Percentiles rank a stretch among this genome's conserved stretches.
Conservation (phyloP, 2,797 vertebrate species). For the Okamejei kenojei region DNA sequence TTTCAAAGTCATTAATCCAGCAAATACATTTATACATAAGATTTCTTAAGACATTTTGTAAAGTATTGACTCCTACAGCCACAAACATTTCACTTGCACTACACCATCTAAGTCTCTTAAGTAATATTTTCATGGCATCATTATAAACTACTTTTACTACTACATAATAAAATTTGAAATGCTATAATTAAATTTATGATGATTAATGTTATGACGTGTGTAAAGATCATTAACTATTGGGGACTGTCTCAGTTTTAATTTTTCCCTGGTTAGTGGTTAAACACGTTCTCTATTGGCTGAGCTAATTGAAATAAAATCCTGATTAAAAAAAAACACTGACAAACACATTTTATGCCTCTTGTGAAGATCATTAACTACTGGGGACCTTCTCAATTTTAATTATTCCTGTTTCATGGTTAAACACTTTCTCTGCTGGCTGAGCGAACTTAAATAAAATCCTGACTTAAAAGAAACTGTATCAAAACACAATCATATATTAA, state of each 20-base stretch:
- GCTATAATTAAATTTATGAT: no score
- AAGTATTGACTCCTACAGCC: no score
- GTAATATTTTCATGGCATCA: no score
- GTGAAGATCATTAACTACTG: not conserved
- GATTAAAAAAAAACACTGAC: not conserved
- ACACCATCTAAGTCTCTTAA: no score
- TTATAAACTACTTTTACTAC: no score
- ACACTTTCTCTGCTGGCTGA: not conserved
- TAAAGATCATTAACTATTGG: not conserved
- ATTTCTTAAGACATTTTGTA: no score
- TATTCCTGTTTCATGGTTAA: not conserved
- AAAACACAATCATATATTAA: not conserved
- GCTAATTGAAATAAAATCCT: not conserved
- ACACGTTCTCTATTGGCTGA: not conserved
- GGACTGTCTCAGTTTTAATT: not conserved
- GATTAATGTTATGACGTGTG: not conserved
- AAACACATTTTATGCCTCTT: not conserved
- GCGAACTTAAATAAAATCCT: not conserved
- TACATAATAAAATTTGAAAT: no score
- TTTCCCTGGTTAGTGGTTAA: not conserved
- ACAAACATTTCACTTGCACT: no score
- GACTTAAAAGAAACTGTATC: not conserved
- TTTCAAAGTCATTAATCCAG: no score
- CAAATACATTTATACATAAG: no score
- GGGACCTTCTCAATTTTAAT: not conserved